Evolutionary conservation across 2,888 invertebrate genomes (phyloP).

Genomic region (Noctua janthina): DNA sequence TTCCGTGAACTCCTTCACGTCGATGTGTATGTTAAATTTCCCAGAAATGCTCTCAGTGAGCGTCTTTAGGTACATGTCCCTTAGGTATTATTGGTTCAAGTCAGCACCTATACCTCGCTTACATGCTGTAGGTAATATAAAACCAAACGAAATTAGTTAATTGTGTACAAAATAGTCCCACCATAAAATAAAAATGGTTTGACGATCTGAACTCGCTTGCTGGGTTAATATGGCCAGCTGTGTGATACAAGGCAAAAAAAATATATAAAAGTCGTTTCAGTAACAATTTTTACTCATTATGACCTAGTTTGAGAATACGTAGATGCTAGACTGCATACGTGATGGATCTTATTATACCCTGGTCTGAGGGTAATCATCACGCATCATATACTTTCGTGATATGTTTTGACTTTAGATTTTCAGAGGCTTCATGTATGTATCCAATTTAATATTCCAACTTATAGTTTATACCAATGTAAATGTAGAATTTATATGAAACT

Average conservation of each 20-base stretch:
- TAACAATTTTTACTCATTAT: neutral
- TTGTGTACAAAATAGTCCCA: neutral
- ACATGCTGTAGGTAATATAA: neutral
- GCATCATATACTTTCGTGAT: neutral
- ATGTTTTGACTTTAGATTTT: neutral
- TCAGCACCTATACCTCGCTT: neutral
- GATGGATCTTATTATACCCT: neutral
- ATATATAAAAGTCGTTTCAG: too few relatives aligned
- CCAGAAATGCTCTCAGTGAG: neutral
- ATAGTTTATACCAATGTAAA: slow-evolving; percentile 11
- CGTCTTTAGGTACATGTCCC: neutral
- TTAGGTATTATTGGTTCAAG: neutral
- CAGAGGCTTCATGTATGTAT: slow-evolving; percentile 1
- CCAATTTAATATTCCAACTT: neutral
- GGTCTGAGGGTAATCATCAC: too few relatives aligned
- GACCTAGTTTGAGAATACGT: neutral
- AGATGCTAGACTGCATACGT: neutral
- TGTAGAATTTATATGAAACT: slow-evolving; percentile 42
- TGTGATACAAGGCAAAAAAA: neutral
- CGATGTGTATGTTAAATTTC: neutral
- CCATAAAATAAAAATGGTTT: neutral
- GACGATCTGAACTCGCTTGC: neutral
- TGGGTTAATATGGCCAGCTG: neutral
- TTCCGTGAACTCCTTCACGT: slow-evolving; percentile 3
- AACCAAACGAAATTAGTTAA: neutral